phyloP scores from a whole-genome alignment of 2,888 invertebrate species.

The Lasius fuliginosus region DNA sequence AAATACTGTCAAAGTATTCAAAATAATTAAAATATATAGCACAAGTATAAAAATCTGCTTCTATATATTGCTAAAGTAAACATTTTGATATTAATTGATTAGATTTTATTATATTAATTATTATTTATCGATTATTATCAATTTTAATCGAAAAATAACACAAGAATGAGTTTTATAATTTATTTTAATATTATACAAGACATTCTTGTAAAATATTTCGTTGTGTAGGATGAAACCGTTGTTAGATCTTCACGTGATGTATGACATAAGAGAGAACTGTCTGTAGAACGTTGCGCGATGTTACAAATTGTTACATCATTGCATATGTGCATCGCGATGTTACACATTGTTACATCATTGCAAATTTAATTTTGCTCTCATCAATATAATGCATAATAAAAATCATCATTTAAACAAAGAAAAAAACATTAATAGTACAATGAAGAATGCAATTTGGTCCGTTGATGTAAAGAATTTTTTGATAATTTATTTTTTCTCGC shows the following conservation, averaged over 20 bases:
- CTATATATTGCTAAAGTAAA: neutral
- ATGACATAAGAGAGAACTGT: slow-evolving; percentile 33
- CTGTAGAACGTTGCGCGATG: slow-evolving; percentile 3
- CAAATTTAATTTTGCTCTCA: slow-evolving; percentile 4
- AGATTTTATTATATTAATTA: neutral
- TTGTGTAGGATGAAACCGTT: slow-evolving; percentile 2
- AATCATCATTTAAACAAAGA: neutral
- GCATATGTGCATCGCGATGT: neutral
- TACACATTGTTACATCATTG: slow-evolving; percentile 44
- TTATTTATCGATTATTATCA: neutral
- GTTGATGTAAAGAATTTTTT: neutral
- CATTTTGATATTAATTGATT: neutral
- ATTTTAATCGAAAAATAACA: slow-evolving; percentile 12
- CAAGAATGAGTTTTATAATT: slow-evolving; percentile 3
- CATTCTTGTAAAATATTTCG: slow-evolving; percentile 5
- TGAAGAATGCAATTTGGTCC: neutral
- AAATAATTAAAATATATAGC: neutral
- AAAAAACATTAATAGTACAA: neutral
- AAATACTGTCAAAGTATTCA: too few species aligned
- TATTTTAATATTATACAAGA: slow-evolving; percentile 3
- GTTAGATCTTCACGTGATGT: slow-evolving; percentile 36
- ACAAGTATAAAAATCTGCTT: neutral
- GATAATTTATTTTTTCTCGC: neutral
- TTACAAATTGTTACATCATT: neutral
- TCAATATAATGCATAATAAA: slow-evolving; percentile 22